Percentiles rank a stretch among this genome's conserved stretches.
Evolutionary conservation across 2,888 invertebrate genomes (phyloP).

Genomic region (Synergus laeviventris): DNA sequence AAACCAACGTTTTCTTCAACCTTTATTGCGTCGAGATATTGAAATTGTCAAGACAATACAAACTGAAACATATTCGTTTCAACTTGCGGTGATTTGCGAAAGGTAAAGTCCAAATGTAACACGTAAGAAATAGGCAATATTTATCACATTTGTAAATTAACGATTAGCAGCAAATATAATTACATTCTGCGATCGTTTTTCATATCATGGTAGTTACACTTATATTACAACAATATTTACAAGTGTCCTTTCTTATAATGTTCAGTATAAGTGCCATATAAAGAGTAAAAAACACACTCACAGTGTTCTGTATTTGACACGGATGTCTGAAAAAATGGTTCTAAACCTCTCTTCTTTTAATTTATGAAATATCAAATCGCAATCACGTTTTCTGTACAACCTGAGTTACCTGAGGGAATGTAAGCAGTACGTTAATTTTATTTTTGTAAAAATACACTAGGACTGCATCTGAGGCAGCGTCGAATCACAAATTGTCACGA

Average conservation of each 20-base stretch:
- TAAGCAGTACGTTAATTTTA: slow-evolving; percentile 4
- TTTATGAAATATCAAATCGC: not conserved
- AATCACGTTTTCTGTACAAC: slow-evolving; percentile 9
- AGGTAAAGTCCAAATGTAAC: slow-evolving; percentile 19
- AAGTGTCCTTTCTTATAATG: slow-evolving; percentile 50
- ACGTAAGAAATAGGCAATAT: slow-evolving; percentile 39
- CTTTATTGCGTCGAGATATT: not conserved
- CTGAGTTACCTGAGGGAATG: slow-evolving; percentile 31
- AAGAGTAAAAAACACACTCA: slow-evolving; percentile 64
- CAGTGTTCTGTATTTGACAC: slow-evolving; percentile 39
- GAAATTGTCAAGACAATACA: slow-evolving; percentile 10
- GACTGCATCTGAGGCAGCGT: slow-evolving; percentile 24
- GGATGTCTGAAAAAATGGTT: slow-evolving; percentile 53
- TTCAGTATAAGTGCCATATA: slow-evolving; percentile 60
- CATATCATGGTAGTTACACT: not conserved
- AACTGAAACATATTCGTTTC: not conserved
- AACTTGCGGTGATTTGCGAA: not conserved
- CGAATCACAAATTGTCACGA: slow-evolving; percentile 25
- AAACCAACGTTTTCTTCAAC: not conserved
- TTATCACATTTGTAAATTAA: slow-evolving; percentile 38
- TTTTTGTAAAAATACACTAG: slow-evolving; percentile 14
- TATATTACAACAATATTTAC: slow-evolving; percentile 34
- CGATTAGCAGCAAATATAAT: slow-evolving; percentile 14
- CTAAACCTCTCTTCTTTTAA: not conserved
- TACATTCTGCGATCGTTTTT: slow-evolving; percentile 20